Conservation (phyloP, 2,113 vertebrate species). For the Erpornis zantholeuca region DNA sequence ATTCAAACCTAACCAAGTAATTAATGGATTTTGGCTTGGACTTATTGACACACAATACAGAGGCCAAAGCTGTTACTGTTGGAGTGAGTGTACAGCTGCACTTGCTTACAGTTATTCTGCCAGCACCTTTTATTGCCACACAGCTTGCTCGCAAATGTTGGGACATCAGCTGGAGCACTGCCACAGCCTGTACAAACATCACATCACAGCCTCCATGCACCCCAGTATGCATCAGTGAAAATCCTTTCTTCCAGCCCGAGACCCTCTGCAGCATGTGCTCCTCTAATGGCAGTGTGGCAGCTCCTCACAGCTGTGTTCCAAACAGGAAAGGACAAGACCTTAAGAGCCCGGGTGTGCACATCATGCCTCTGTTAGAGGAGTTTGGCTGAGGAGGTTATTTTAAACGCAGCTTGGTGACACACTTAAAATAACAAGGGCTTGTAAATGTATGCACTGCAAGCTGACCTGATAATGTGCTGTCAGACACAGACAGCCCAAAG, state of each 20-base stretch:
- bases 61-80: background rate
- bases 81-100: background rate
- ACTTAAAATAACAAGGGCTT: slow-evolving; percentile 43
- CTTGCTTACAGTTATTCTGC: background rate
- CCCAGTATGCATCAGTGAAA: background rate
- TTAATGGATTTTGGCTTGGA: slow-evolving; percentile 5
- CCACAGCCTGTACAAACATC: background rate
- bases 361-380: background rate
- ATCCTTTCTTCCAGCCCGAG: background rate
- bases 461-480: slow-evolving; percentile 6
- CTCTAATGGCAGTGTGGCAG: rapidly evolving
- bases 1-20: slow-evolving; percentile 9
- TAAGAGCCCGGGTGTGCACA: background rate
- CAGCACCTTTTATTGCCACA: background rate
- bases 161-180: background rate
- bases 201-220: rapidly evolving
- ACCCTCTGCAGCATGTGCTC: rapidly evolving
- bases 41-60: background rate
- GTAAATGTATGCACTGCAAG: background rate
- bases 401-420: background rate
- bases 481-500: background rate
- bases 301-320: background rate
- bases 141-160: background rate
- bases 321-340: background rate
- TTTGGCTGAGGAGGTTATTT: slow-evolving; percentile 2